These are phyloP conservation scores for Arge pagana DNA, from an alignment of 2,888 invertebrate genomes.

Conservation along the genomic window DNA sequence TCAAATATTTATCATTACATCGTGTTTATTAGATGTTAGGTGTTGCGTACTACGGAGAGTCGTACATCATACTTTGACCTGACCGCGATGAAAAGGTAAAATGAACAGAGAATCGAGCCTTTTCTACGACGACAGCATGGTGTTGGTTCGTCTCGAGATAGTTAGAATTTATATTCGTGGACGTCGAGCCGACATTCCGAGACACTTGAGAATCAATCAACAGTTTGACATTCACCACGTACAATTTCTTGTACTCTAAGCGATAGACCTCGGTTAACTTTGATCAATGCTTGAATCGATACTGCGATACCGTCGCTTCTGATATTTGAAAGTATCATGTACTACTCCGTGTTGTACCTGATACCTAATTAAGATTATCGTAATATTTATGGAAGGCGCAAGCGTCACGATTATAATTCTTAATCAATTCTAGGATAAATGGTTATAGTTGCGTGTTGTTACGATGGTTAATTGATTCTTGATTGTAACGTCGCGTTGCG, in stretches of 20 bases:
- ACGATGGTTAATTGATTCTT: not conserved
- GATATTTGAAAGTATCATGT: not conserved
- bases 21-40: conserved; percentile 9
- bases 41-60: not conserved
- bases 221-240: no score
- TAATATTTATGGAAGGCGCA: conserved; percentile 25
- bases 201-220: no score
- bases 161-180: no score
- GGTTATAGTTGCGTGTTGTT: not conserved
- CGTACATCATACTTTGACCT: not conserved
- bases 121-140: no score
- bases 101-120: no score
- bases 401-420: conserved; percentile 19
- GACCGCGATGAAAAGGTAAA: no score
- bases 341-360: not conserved
- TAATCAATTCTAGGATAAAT: not conserved
- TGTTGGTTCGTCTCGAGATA: no score
- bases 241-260: conserved; percentile 5
- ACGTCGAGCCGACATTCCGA: no score
- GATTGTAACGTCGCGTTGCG: no score
- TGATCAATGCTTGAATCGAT: conserved; percentile 3
- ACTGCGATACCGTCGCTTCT: conserved; percentile 2
- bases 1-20: conserved; percentile 15
- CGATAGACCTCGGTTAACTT: conserved; percentile 2
- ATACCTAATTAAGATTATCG: not conserved